Evolutionary conservation across 2,797 vertebrate species (phyloP), one percentile per base, ranked within the genome.

Genomic region (Helicolenus hilgendorfi): DNA sequence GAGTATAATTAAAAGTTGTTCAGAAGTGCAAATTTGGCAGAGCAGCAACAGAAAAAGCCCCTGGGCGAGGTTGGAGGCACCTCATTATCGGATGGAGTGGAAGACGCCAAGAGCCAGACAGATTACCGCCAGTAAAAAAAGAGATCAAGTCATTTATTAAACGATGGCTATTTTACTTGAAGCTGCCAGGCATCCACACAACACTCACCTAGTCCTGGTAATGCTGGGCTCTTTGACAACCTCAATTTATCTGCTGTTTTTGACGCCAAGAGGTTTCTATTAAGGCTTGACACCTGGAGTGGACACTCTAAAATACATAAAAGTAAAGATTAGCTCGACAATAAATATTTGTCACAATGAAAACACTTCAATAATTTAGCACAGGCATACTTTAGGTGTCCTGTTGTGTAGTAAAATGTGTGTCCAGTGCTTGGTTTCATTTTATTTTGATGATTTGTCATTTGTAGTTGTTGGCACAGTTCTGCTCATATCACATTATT

Each of bases 1-100:
- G 90, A 87, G 92, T 90, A 92, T 94, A 94, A 96, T 96, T 95
- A 96, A 95, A 96, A 93, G 89, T 89, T 91, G 82, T 84, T 93
- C 93, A 91, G 87, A 94, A 92, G 88, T 87, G 92, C 83, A 94
- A 81, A 95, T 93, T 91, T 96, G 96, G 92, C 84, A 89, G 81
- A 83, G 91, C 76, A 63, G 81, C 85, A 81, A 76, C 79, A 85
- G 8, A 65, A 64, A 75, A 77, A 72, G 76, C 83, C 95, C 89
- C 72, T 72, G 83, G 91, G 93, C 58, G 72, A 94, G 85, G 77
- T 83, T 95, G 77, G 81, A 94, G 93, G 94, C 92, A 87, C 83
- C 92, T 96, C 93, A 95, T 96, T 96, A 96, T 89, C 75, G 31
- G 79, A 87, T 13, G 69, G 83, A 88, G 88, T 85, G 69, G 71